Base-by-base conservation (phyloP, 2,797 vertebrate species). In the Acomys russatus region DNA sequence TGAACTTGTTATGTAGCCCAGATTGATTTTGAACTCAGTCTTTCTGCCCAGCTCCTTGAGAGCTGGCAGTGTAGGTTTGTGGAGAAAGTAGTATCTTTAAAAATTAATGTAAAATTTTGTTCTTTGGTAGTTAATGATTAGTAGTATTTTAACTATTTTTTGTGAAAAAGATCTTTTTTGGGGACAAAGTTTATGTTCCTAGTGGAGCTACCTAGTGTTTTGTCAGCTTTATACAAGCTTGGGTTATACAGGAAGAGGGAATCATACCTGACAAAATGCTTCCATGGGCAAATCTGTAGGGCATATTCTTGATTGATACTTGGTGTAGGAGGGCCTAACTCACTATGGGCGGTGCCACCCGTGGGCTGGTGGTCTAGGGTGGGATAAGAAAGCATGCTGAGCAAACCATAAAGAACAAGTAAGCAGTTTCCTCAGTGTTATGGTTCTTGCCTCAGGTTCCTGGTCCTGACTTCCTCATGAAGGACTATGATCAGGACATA, bases 101-200 rank as follows among this genome's bases (percentile, higher is more conserved):
- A 94, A 66, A 49, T 76, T n/a, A 74, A 54, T 78, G 23, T 63
- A 22, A 85, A 83, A 10, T 84, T 10, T 12, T 35, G 23, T 71
- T 91, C 76, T 94, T 92, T 56, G 68, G 0, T 90, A 86, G 66
- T 92, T 63, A 91, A 35, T 3, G 10, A 9, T 78, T 56, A 78
- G 4, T 17, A 92, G 3, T 80, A 59, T 70, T 92, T 66, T 56
- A 59, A 93, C 74, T 61, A 79, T 44, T 85, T 97, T 80, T 91
- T 3, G 8, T 84, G 56, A 44, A 11, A 85, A 14, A 49, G 23
- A 64, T 77, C 8, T 28, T 86, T 85, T 64, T 78, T 93, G 17
- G 28, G 38, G 74, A 28, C 44, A 23, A 38, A 90, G 38, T 85
- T 89, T 94, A 20, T 82, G 1, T 85, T 92, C 28, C 22, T 79